These are phyloP conservation scores for Poeciliopsis gracilis DNA, from an alignment of 2,797 vertebrate species.

Conservation along the genomic window DNA sequence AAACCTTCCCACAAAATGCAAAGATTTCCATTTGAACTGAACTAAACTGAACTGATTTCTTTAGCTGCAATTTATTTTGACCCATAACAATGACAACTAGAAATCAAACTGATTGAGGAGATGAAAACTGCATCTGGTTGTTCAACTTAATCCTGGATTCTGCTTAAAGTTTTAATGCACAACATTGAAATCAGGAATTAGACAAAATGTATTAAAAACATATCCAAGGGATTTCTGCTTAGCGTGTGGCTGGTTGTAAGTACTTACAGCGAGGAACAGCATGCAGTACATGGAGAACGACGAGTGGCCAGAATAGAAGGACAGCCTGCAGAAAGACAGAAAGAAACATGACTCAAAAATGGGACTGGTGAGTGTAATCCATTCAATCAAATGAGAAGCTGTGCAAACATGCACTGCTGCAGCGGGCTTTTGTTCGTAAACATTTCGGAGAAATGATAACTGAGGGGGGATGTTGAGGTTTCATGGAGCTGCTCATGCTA, in stretches of 20 bases:
- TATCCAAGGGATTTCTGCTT: not conserved
- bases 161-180: not conserved
- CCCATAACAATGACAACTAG: not conserved
- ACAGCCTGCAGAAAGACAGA: slow-evolving; percentile 81
- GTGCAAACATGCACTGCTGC: not conserved
- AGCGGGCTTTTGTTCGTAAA: not conserved
- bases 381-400: not conserved
- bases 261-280: slow-evolving; percentile 97
- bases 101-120: not conserved
- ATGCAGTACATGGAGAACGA: slow-evolving; percentile 99
- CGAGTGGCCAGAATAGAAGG: slow-evolving; percentile 98
- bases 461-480: slow-evolving; percentile 7
- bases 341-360: slow-evolving; percentile 23
- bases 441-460: not conserved
- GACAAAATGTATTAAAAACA: not conserved
- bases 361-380: not conserved
- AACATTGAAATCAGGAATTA: not conserved
- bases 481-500: not conserved
- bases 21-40: not conserved
- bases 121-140: not conserved
- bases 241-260: not conserved
- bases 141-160: not conserved
- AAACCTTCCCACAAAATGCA: not conserved
- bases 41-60: not conserved
- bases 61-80: not conserved